Evolutionary conservation across 2,888 invertebrate genomes (phyloP), one percentile per base, ranked within the genome.

Genomic region (Elmis aenea): DNA sequence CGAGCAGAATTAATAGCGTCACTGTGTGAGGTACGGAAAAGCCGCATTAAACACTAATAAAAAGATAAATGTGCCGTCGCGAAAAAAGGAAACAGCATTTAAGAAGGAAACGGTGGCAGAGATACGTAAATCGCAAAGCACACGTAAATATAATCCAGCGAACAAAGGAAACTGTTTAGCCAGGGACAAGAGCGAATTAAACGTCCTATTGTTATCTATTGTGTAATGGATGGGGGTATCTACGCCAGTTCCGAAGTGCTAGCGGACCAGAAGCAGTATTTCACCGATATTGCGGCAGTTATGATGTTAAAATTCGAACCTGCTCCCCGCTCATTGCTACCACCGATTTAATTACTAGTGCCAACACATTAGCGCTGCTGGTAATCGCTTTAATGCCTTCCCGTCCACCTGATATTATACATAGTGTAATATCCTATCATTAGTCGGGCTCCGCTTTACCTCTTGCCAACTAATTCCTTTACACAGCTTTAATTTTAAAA

Each of bases 91-190:
- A 45, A 31, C 33, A 33, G 37, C 45, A 42, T 45, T 51, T 47
- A 52, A 54, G 48, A 36, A 42, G 48, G 45, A 49, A 51, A 12
- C 44, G 48, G 50, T 41, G 42, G 36, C 42, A 45, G 50, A 42
- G 51, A 52, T 48, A 55, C 54, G 54, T 57, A 58, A 60, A 58
- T 60, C 55, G 54, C 40, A 46, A 46, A 51, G 48, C 53, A 54
- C 56, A 56, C 57, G 58, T 59, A 57, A 57, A 59, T 57, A 59
- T 58, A 57, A 56, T 57, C 52, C 52, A 9, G 26, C 43, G 54
- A 59, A 61, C 61, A 62, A 63, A 63, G 62, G 63, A 62, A 61
- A 59, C 63, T 62, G 61, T 62, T 62, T 62, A 61, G 59, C 56
- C 53, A 52, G 58, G 57, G 59, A 60, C 61, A 61, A 57, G 61